These are phyloP conservation scores for Stenolophus ochropezus DNA, from an alignment of 2,888 invertebrate genomes.

Conservation along the genomic window DNA sequence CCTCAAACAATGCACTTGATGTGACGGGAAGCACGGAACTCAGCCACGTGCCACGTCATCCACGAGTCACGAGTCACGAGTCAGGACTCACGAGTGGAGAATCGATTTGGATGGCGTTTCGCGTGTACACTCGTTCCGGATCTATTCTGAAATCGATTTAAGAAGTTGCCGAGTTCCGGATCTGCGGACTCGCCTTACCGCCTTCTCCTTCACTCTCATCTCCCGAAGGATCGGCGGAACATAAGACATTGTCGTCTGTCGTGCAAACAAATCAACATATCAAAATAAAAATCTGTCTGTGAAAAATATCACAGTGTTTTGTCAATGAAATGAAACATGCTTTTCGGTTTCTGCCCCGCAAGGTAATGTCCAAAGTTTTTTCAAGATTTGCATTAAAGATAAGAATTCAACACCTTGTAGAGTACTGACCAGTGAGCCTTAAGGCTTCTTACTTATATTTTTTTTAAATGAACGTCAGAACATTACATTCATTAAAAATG, in stretches of 20 bases:
- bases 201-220: background rate
- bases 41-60: background rate
- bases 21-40: conserved; percentile 13
- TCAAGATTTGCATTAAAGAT: background rate
- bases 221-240: conserved; percentile 47
- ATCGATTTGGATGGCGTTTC: conserved; percentile 19
- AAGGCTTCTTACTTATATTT: background rate
- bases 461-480: no score
- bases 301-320: conserved; percentile 50
- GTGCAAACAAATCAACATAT: conserved; percentile 50
- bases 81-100: background rate
- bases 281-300: conserved; percentile 49
- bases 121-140: conserved; percentile 24
- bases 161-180: conserved; percentile 38
- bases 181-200: conserved; percentile 1
- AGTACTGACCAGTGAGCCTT: background rate
- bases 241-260: conserved; percentile 55
- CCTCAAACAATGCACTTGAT: conserved; percentile 31
- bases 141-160: conserved; percentile 42
- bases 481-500: no score
- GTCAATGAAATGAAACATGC: conserved; percentile 37
- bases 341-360: background rate
- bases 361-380: background rate
- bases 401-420: background rate
- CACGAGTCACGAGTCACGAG: background rate